phyloP scores from a whole-genome alignment of 2,888 invertebrate species.

The Cistogaster globosa region DNA sequence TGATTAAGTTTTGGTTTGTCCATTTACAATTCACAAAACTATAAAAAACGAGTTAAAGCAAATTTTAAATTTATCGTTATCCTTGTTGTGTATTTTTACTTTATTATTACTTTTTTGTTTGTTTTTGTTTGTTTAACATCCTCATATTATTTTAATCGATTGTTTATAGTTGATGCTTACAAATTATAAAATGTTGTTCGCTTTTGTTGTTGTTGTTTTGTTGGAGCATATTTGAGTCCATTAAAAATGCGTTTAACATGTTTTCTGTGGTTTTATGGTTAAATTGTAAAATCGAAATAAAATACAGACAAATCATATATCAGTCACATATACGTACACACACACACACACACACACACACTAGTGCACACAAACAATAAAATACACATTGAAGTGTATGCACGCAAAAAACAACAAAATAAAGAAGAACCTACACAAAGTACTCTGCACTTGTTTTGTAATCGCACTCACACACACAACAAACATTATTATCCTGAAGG shows the following conservation, averaged over 20 bases:
- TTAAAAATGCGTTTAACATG: constrained; percentile 78
- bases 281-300: constrained; percentile 75
- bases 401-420: constrained; percentile 7
- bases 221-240: constrained; percentile 81
- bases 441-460: constrained; percentile 5
- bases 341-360: neutral
- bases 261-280: constrained; percentile 74
- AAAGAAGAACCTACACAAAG: constrained; percentile 48
- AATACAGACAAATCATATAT: constrained; percentile 61
- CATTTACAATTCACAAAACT: neutral
- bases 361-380: no score
- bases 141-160: constrained; percentile 69
- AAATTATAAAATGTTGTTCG: constrained; percentile 55
- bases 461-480: neutral
- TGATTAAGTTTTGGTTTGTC: neutral
- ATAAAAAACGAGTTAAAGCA: neutral
- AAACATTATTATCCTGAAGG: constrained; percentile 37
- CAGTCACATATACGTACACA: constrained; percentile 7
- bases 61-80: constrained; percentile 35
- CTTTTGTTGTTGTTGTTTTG: constrained; percentile 70
- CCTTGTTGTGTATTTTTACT: constrained; percentile 3
- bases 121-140: constrained; percentile 30
- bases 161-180: constrained; percentile 68
- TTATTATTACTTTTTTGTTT: no score
- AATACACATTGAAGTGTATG: neutral